Percentiles rank a stretch among this genome's conserved stretches.
phyloP scores from a whole-genome alignment of 1,140 invertebrate genomes.

The Dreissena polymorpha region DNA sequence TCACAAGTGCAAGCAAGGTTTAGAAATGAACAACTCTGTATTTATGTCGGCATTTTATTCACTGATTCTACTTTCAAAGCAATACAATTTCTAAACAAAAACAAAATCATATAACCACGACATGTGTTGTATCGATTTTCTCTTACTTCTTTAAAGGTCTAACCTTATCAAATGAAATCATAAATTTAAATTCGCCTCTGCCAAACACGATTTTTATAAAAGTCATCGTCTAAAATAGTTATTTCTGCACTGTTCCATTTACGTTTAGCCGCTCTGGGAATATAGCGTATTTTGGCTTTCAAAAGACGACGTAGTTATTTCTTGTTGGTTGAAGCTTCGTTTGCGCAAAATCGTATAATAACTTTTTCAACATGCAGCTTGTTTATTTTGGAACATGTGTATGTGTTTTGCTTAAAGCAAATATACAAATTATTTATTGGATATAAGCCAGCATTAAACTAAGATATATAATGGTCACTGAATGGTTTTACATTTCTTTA shows the following conservation, averaged over 20 bases:
- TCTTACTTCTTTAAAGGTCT: no score
- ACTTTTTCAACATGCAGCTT: background rate
- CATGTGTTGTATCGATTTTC: no score
- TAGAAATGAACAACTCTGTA: no score
- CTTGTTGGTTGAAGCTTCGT: conserved; percentile 1
- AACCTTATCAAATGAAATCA: background rate
- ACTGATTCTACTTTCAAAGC: no score
- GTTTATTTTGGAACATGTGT: conserved; percentile 11
- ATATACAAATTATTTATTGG: no score
- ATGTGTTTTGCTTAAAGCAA: conserved; percentile 11
- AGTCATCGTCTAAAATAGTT: conserved; percentile 15
- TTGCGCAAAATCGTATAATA: conserved; percentile 6
- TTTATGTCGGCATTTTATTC: no score
- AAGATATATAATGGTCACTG: no score
- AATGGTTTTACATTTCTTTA: no score
- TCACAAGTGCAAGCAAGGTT: no score
- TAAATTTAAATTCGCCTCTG: background rate
- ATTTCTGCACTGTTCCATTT: conserved; percentile 12
- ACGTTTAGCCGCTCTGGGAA: background rate
- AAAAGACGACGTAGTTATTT: background rate
- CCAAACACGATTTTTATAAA: background rate
- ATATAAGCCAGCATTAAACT: no score
- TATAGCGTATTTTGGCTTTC: background rate
- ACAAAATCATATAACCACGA: no score
- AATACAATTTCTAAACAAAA: no score